A percentile compares a stretch with the other conserved stretches of the same genome.
Evolutionary conservation across 2,888 invertebrate genomes (phyloP).

Genomic region (Drosophila cracens): DNA sequence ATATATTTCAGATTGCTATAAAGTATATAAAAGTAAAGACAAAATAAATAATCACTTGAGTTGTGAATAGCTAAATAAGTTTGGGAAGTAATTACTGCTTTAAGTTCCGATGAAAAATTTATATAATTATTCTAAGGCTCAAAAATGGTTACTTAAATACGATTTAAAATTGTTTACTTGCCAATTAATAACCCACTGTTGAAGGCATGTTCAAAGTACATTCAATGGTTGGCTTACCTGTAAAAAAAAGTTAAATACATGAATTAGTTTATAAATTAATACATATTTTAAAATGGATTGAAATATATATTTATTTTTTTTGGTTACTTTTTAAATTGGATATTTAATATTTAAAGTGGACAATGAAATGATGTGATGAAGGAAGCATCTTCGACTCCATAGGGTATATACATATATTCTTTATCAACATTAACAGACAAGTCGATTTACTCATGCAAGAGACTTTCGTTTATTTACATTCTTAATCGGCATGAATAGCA

Average conservation of each 20-base stretch:
- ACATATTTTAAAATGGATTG: not conserved
- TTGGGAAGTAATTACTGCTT: not conserved
- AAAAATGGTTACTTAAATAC: not conserved
- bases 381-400: not conserved
- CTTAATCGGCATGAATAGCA: not conserved
- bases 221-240: constrained; percentile 41
- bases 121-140: not conserved
- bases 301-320: not conserved
- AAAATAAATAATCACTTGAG: not conserved
- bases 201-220: not conserved
- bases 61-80: not conserved
- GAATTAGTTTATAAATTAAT: not conserved
- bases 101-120: not conserved
- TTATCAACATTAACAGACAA: not conserved
- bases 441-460: not conserved
- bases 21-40: not conserved
- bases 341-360: too few relatives aligned
- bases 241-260: constrained; percentile 3
- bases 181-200: not conserved
- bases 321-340: not conserved
- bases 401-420: not conserved
- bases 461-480: too few relatives aligned
- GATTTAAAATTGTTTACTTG: not conserved
- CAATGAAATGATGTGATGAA: too few relatives aligned
- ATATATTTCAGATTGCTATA: not conserved